These are phyloP conservation scores for Sorex araneus DNA, from an alignment of 2,113 vertebrate species.

Conservation along the genomic window DNA sequence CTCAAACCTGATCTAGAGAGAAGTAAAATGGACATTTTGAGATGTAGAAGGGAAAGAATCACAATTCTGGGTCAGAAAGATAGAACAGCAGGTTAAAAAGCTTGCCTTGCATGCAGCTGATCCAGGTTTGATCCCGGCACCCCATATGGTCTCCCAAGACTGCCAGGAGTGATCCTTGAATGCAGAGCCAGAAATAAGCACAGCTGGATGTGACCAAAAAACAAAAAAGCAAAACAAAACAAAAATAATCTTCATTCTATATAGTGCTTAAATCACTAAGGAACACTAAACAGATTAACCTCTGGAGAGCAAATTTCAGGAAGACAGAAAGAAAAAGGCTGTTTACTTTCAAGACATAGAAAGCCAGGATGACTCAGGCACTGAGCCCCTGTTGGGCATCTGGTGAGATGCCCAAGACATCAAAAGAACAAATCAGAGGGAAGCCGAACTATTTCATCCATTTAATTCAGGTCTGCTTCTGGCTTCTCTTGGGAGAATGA, in stretches of 20 bases:
- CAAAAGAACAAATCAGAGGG: background rate
- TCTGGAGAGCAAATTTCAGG: background rate
- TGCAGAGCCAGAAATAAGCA: too few species aligned
- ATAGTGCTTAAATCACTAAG: background rate
- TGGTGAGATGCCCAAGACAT: background rate
- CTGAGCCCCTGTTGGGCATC: background rate
- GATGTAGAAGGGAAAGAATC: background rate
- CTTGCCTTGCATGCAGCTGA: too few species aligned
- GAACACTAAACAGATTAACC: background rate
- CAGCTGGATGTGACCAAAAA: too few species aligned
- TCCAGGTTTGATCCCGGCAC: too few species aligned
- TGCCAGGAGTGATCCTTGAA: too few species aligned
- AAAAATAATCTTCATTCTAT: too few species aligned
- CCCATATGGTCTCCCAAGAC: too few species aligned
- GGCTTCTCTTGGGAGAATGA: background rate
- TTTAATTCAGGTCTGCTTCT: background rate
- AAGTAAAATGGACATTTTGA: background rate
- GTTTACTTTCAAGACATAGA: background rate
- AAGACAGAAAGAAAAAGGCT: background rate
- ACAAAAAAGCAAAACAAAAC: too few species aligned
- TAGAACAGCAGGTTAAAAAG: too few species aligned
- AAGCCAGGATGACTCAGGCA: background rate
- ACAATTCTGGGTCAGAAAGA: background rate
- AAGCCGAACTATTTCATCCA: background rate
- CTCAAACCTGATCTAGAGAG: conserved; percentile 33